A percentile compares a stretch with the other conserved stretches of the same genome.
phyloP scores from a whole-genome alignment of 2,888 invertebrate species.

The Lochmaea capreae region DNA sequence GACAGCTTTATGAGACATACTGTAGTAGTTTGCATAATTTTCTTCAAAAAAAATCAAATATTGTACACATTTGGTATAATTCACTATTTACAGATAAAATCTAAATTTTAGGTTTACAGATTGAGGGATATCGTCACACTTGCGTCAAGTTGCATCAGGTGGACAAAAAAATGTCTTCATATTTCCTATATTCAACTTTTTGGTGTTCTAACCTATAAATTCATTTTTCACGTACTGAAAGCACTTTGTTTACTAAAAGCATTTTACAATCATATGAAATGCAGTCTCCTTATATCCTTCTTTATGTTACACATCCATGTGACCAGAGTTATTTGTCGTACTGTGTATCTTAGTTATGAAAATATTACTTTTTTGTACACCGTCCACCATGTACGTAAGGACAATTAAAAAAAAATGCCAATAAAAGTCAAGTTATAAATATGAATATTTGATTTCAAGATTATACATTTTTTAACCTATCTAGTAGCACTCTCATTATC shows the following conservation, averaged over 20 bases:
- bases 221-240: no score
- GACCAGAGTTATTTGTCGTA: no score
- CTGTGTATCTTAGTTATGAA: background rate
- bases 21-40: background rate
- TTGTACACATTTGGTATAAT: constrained; percentile 12
- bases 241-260: no score
- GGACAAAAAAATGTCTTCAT: background rate
- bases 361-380: constrained; percentile 9
- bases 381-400: background rate
- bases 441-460: constrained; percentile 22
- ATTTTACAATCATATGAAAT: no score
- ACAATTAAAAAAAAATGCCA: constrained; percentile 3
- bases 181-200: no score
- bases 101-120: background rate
- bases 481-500: constrained; percentile 23
- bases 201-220: no score
- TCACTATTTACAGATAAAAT: constrained; percentile 17
- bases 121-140: constrained; percentile 2
- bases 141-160: background rate
- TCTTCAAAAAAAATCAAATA: background rate
- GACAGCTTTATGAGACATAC: background rate
- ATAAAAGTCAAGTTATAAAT: constrained; percentile 24
- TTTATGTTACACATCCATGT: no score
- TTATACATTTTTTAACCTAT: constrained; percentile 26
- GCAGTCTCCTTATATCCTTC: no score